Evolutionary conservation across 2,888 invertebrate species (phyloP), one percentile per base, ranked within the genome.

Genomic region (Apeira syringaria): DNA sequence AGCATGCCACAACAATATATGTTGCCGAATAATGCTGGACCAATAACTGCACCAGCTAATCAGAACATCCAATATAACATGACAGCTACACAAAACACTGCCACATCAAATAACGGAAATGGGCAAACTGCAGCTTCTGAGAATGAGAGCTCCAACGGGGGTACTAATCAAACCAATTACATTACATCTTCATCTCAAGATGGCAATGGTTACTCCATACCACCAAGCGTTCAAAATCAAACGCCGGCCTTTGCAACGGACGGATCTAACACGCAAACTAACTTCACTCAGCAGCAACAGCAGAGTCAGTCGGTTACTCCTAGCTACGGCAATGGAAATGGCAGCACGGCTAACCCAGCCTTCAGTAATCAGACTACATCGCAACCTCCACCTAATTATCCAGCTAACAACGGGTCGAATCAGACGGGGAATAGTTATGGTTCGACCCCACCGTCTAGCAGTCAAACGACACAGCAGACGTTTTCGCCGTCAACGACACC

Each of bases 111-210:
- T 31, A 84, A 75, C 28, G 77, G 76, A n/a, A 84, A 74, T 37
- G 80, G 79, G 2, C 80, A 82, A 1, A 56, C 61, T 4, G 50
- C 71, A 0, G 38, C 71, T 0, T 55, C 73, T 1, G 86, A 86
- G 27, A 74, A 61, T 2, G 88, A 88, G 1, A 53, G 64, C 1
- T 46, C 68, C 1, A 80, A 78, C 10, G 79, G 76, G 3, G 15
- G 72, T 0, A 73, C 69, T 17, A 80, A 73, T 36, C 88, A 87
- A 56, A 65, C 83, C 0, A 83, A 80, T 47, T 88, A 85, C 50
- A 87, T 88, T n/a, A 79, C 87, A 0, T 84, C 85, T 0, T 81
- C 85, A 1, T 81, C 87, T 1, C 88, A 88, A 58, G 88, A 88
- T 9, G 75, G 66, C 11, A 67, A 34, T 8, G 39, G 63, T 1